phyloP scores from a whole-genome alignment of 1,140 invertebrate species.

The Drosophila fuyamai region DNA sequence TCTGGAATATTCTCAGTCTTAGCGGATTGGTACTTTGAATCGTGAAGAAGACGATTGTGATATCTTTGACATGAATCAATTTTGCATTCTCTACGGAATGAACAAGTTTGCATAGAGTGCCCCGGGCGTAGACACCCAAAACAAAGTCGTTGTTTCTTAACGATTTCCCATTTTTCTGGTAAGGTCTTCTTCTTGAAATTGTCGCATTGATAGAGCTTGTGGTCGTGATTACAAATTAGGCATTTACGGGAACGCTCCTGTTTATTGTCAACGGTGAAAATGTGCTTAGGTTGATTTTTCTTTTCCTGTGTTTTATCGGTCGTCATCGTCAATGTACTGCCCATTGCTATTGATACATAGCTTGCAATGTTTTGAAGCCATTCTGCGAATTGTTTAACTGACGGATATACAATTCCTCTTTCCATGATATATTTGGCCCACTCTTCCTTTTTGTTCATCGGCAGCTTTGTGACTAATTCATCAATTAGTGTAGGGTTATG shows the following conservation, averaged over 20 bases:
- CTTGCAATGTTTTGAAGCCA: constrained; percentile 1
- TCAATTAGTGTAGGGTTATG: neutral
- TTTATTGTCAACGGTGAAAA: too few species aligned
- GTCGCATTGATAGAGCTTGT: too few species aligned
- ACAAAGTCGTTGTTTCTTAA: too few species aligned
- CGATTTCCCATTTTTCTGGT: too few species aligned
- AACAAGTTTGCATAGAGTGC: neutral
- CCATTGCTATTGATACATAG: neutral
- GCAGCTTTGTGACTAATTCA: neutral
- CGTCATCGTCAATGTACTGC: neutral
- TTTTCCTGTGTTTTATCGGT: neutral
- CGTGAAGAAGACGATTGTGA: too few species aligned
- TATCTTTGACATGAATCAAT: too few species aligned
- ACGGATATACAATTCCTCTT: neutral
- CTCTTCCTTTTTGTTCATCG: constrained; percentile 1
- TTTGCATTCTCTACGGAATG: too few species aligned
- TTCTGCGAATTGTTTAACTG: neutral
- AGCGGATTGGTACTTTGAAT: neutral
- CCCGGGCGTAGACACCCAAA: too few species aligned
- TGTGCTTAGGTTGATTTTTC: neutral
- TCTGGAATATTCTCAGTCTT: neutral
- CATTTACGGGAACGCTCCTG: neutral
- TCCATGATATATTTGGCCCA: neutral
- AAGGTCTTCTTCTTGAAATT: too few species aligned
- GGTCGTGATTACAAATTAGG: too few species aligned